Percentiles rank a stretch among this genome's conserved stretches.
Conservation (phyloP, 1,140 invertebrate genomes). For the Dinoponera quadriceps region DNA sequence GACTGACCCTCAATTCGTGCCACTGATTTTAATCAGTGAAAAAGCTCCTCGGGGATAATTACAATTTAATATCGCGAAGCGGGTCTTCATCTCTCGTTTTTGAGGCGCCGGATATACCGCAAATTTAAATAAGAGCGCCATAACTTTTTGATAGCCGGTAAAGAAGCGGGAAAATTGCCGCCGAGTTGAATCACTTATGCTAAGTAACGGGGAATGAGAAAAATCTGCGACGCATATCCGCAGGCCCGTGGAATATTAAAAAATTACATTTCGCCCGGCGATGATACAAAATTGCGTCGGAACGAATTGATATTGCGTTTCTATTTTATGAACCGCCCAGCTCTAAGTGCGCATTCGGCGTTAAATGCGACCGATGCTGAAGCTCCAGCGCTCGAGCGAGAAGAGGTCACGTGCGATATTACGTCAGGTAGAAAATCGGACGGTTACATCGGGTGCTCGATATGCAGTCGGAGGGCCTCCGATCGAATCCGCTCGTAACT, state of each 20-base stretch:
- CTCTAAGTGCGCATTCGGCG: too few relatives aligned
- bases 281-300: not conserved
- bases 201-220: not conserved
- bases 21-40: not conserved
- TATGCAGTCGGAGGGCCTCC: not conserved
- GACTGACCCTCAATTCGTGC: not conserved
- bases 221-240: not conserved
- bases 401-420: too few relatives aligned
- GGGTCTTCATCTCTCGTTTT: not conserved
- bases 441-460: too few relatives aligned
- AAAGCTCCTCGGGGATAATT: constrained; percentile 9
- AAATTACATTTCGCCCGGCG: too few relatives aligned
- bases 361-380: too few relatives aligned
- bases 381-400: too few relatives aligned
- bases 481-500: not conserved
- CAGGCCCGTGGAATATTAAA: not conserved
- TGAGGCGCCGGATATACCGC: not conserved
- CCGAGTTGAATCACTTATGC: not conserved
- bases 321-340: too few relatives aligned
- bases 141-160: not conserved
- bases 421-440: too few relatives aligned
- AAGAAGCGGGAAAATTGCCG: not conserved
- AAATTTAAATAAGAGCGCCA: not conserved
- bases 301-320: too few relatives aligned
- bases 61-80: not conserved